Percentiles rank a stretch among this genome's conserved stretches.
Conservation (phyloP, 2,113 vertebrate species). For the Neotragus pygmaeus region DNA sequence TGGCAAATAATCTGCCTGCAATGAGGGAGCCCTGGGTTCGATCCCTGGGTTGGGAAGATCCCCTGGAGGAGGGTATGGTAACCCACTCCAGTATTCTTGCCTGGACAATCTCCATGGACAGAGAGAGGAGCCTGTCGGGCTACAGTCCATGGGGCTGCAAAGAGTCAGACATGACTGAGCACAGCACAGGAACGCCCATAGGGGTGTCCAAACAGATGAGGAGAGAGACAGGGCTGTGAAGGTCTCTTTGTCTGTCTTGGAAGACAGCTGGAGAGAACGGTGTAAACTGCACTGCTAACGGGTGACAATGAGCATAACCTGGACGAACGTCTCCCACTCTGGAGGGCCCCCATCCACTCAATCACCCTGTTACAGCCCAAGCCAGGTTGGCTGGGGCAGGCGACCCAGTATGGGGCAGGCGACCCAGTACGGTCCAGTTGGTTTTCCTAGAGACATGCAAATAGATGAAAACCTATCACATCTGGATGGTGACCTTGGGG, state of each 20-base stretch:
- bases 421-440: accelerated
- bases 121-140: neutral
- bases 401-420: accelerated
- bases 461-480: neutral
- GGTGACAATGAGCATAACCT: neutral
- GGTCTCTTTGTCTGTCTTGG: neutral
- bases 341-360: neutral
- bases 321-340: neutral
- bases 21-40: neutral
- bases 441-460: neutral
- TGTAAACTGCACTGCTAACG: accelerated
- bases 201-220: neutral
- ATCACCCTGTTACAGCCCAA: accelerated
- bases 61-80: too few species aligned
- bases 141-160: too few species aligned
- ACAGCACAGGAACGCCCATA: neutral
- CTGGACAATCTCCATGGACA: too few species aligned
- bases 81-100: too few species aligned
- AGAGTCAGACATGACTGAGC: too few species aligned
- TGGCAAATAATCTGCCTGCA: neutral
- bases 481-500: neutral
- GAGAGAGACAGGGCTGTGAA: too few species aligned
- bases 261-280: neutral
- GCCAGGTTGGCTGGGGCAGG: accelerated
- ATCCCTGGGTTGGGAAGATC: neutral